Conservation (phyloP, 2,888 invertebrate genomes). For the Shargacucullia verbasci region DNA sequence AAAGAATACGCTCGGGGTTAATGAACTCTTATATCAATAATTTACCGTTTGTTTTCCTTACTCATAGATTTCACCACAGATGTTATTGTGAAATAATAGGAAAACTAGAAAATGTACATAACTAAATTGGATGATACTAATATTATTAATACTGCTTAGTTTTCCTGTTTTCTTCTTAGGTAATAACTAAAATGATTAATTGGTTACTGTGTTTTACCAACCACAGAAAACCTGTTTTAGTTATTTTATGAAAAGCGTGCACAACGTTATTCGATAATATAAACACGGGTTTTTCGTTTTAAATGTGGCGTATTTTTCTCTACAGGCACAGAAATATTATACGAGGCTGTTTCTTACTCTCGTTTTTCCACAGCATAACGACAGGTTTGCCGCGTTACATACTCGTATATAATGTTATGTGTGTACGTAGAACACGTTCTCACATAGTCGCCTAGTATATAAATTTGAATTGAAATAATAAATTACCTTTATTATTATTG, state of each 20-base stretch:
- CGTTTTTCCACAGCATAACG: conserved; percentile 17
- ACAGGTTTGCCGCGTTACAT: background rate
- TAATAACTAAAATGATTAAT: background rate
- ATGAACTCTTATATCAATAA: conserved; percentile 36
- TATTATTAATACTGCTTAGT: background rate
- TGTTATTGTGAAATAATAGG: no score
- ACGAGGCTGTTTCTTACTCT: conserved; percentile 15
- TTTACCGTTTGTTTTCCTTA: conserved; percentile 39
- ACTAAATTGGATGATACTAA: no score
- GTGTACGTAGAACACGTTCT: background rate
- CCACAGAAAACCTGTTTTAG: background rate
- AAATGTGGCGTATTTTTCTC: conserved; percentile 9
- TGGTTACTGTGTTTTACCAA: background rate
- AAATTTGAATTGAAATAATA: no score
- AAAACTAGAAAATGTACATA: no score
- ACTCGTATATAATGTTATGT: background rate
- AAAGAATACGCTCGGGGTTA: conserved; percentile 31
- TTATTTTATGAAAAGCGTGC: no score
- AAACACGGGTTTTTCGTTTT: background rate
- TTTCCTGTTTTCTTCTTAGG: conserved; percentile 18
- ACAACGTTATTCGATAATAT: no score
- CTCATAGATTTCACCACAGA: conserved; percentile 3
- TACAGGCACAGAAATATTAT: conserved; percentile 14
- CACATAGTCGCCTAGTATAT: no score
- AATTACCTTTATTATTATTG: no score